Conservation (phyloP, 2,113 vertebrate genomes). For the Zosterops pallidus region DNA sequence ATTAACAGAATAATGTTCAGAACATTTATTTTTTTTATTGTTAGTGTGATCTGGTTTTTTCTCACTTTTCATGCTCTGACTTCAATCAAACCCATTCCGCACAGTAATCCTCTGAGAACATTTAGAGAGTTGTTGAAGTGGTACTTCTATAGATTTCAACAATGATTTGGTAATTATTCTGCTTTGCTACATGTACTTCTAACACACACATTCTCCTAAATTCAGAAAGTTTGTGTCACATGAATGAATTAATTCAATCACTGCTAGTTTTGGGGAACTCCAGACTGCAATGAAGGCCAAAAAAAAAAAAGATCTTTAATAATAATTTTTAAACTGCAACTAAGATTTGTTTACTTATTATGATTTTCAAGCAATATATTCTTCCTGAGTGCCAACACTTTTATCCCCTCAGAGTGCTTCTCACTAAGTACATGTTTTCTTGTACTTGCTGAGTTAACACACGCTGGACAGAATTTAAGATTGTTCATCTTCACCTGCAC, state of each 20-base stretch:
- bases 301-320: neutral
- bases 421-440: neutral
- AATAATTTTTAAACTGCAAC: neutral
- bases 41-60: neutral
- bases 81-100: neutral
- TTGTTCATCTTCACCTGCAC: neutral
- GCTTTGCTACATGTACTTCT: neutral
- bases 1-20: neutral
- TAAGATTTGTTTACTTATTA: neutral
- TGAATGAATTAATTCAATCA: neutral
- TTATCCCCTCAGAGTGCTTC: neutral
- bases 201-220: neutral
- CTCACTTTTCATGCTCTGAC: neutral
- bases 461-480: neutral
- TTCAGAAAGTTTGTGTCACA: neutral
- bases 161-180: neutral
- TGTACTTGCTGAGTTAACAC: neutral
- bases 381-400: neutral
- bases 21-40: neutral
- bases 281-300: neutral
- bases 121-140: neutral
- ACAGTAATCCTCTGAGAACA: neutral
- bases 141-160: neutral
- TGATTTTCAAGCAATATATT: neutral
- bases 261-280: neutral